These are phyloP conservation scores for Hemicrepidius hirtus DNA, from an alignment of 2,888 invertebrate genomes.

Conservation along the genomic window DNA sequence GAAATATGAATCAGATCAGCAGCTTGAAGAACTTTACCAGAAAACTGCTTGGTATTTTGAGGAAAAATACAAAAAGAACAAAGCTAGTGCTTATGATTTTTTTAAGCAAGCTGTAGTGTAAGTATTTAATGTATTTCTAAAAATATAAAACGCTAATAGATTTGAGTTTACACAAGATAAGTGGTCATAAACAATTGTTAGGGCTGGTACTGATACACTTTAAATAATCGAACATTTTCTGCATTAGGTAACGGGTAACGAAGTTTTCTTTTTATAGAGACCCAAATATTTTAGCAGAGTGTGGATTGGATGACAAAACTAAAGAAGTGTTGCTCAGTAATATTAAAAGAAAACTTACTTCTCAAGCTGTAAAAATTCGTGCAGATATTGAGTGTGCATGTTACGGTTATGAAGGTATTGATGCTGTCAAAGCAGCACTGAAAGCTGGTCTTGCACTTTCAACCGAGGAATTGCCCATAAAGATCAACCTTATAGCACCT, in stretches of 20 bases:
- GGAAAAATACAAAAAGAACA: slow-evolving; percentile 94
- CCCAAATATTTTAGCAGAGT: slow-evolving; percentile 95
- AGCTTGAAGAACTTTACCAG: slow-evolving; percentile 95
- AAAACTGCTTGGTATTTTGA: slow-evolving; percentile 99
- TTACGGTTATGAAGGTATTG: slow-evolving; percentile 98
- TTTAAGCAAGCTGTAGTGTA: slow-evolving; percentile 98
- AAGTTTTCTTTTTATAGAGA: slow-evolving; percentile 86
- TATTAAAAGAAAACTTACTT: slow-evolving; percentile 96
- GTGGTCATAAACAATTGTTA: no score
- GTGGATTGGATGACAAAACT: slow-evolving; percentile 93
- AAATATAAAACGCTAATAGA: no score
- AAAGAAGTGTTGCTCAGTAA: slow-evolving; percentile 94
- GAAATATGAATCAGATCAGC: slow-evolving; percentile 91
- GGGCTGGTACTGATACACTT: no score
- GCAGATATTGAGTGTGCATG: slow-evolving; percentile 96
- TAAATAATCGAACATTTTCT: neutral
- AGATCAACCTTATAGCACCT: slow-evolving; percentile 99
- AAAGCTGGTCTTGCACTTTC: slow-evolving; percentile 93
- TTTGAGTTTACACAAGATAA: no score
- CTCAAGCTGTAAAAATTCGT: slow-evolving; percentile 96
- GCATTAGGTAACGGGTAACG: no score
- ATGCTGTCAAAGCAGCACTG: slow-evolving; percentile 96
- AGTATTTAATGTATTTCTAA: no score
- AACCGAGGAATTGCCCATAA: slow-evolving; percentile 95
- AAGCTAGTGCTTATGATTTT: slow-evolving; percentile 97